Base-by-base conservation (phyloP, 2,113 vertebrate genomes). In the Coryphaenoides rupestris region DNA sequence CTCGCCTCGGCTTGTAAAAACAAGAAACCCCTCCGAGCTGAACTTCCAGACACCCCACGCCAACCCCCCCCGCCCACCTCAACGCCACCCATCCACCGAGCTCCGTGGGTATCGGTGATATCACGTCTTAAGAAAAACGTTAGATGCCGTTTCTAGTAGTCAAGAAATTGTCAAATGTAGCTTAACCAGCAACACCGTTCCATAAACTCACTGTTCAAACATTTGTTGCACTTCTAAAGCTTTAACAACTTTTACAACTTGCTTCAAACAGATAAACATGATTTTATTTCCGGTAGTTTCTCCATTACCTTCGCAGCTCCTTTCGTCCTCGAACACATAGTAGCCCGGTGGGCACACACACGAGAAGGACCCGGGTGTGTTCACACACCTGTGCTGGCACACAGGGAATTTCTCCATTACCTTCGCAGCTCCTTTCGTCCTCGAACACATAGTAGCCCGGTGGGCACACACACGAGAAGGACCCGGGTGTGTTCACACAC, bases 291-390 rank as follows among this genome's bases (percentile, higher is more conserved):
- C 33, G 33, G 33, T 40, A 40, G 33, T 40, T 13, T 10, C 55
- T 21, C 14, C 21, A 76, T 90, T 92, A 99, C 97, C 97, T 91
- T 98, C 96, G 79, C 97, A 99, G 59, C 90, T 98, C 66, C 95
- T 88, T 65, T 86, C 93, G 65, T 99, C 97, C 0, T 95, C 95
- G 61, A 90, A 91, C 46, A 99, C 79, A 57, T 93, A 92, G 69
- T 99, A 99, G n/a, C 95, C 96, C 0, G 90, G 73, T 0, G 97
- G 97, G 75, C 97, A 99, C 73, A 89, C 82, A 73, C 97, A 99
- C 86, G 92, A 91, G 88, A 94, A 99, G 0, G 94, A 94, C 26
- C 97, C 97, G 0, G 96, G 94, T 0, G 83, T 86, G 50, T 99
- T 99, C 71, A 96, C 76, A 84, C 97, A 99, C 24, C 92, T 92